Evolutionary conservation across 2,888 invertebrate species (phyloP), one percentile per base, ranked within the genome.

Genomic region (Apoda limacodes): DNA sequence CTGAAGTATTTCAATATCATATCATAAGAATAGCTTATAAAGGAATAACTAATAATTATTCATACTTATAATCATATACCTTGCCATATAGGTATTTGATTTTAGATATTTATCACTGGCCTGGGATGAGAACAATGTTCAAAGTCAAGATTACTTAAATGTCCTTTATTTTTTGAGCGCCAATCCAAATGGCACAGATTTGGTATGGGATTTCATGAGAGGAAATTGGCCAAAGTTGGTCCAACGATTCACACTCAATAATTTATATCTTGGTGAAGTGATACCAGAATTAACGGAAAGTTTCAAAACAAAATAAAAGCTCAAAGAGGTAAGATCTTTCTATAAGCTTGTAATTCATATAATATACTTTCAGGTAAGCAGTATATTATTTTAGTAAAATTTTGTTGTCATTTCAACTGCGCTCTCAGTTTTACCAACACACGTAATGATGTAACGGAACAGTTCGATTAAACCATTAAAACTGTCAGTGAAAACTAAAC

Each of bases 161-260:
- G 87, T 92, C 20, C 54, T 96, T 1, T 63, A 62, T 0, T 75
- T 82, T 32, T 87, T 96, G 30, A 83, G 91, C 0, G 46, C 48
- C 0, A 95, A 95, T 66, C 88, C 91, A 0, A 72, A 85, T 1
- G 96, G 94, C 4, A 84, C 85, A 0, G 68, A 83, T 2, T 61
- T 94, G 1, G 88, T 92, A 0, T 97, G 96, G 96, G 86, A 90
- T 52, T 91, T 91, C 74, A 87, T 93, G 4, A 85, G 94, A 11
- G 75, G 85, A 25, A 85, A 92, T 45, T 96, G 95, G 92, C 72
- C 82, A 2, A 67, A 84, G 20, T 65, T 95, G 0, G 88, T 93
- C 0, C 81, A 87, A 0, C 83, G 92, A 30, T 96, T 93, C 63
- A 88, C 90, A 0, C 69, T 94, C 14, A 94, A 93, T 60, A 90